These are phyloP conservation scores for Pteronura brasiliensis DNA, from an alignment of 2,113 vertebrate species.

Conservation along the genomic window DNA sequence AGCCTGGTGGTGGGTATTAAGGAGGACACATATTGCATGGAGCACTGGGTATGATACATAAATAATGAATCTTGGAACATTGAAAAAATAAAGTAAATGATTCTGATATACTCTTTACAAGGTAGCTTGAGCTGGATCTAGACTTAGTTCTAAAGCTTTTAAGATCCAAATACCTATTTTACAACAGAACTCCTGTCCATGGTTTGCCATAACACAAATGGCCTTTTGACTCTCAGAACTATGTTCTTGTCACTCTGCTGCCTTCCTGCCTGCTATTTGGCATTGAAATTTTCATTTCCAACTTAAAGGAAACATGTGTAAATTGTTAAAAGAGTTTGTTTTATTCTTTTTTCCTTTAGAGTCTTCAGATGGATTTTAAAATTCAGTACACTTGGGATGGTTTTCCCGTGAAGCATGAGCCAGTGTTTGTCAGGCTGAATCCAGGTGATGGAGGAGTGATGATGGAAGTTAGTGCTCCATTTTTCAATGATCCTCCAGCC, in stretches of 20 bases:
- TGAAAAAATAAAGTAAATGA: not conserved
- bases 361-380: constrained; percentile 86
- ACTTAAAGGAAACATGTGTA: not conserved
- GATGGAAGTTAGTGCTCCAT: constrained; percentile 87
- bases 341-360: not conserved
- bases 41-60: no score
- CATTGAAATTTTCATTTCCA: not conserved
- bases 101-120: not conserved
- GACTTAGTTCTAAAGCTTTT: not conserved
- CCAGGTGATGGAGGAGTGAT: constrained; percentile 82
- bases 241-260: not conserved
- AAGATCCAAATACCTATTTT: not conserved
- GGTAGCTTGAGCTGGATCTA: not conserved
- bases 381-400: constrained; percentile 91
- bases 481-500: constrained; percentile 91
- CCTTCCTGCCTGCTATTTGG: not conserved
- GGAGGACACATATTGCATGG: no score
- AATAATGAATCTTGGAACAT: no score
- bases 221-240: not conserved
- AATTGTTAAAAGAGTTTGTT: not conserved
- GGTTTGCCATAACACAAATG: not conserved
- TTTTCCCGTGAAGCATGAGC: constrained; percentile 85
- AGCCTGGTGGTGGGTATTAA: no score
- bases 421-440: constrained; percentile 83
- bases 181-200: not conserved